phyloP scores from a whole-genome alignment of 2,113 vertebrate species.

The Chinchilla lanigera region DNA sequence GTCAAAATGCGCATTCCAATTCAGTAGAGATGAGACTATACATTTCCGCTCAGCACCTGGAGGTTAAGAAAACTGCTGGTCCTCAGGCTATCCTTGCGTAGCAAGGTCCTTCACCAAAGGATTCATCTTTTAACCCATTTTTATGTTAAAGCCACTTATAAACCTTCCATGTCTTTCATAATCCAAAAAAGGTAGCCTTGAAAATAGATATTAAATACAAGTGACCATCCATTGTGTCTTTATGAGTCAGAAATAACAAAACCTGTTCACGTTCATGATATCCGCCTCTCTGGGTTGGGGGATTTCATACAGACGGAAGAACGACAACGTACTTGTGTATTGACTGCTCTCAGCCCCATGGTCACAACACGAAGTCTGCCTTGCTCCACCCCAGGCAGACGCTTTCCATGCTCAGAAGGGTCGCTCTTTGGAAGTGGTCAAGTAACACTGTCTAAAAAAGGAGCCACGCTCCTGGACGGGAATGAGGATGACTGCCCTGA shows the following conservation, averaged over 20 bases:
- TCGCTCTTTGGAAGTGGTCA: background rate
- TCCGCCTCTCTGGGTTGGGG: background rate
- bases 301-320: background rate
- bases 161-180: slow-evolving; percentile 39
- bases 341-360: background rate
- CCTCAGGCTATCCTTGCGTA: background rate
- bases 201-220: slow-evolving; percentile 61
- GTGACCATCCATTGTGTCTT: slow-evolving; percentile 23
- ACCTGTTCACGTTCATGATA: slow-evolving; percentile 16
- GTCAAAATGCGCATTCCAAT: background rate
- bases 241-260: slow-evolving; percentile 33
- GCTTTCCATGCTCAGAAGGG: background rate
- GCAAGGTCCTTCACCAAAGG: background rate
- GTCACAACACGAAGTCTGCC: background rate
- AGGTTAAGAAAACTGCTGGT: background rate
- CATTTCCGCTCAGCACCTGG: background rate
- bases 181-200: slow-evolving; percentile 49
- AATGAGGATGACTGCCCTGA: background rate
- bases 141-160: slow-evolving; percentile 28
- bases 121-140: slow-evolving; percentile 33
- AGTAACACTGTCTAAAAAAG: background rate
- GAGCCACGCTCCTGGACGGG: background rate
- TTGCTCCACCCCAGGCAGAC: background rate
- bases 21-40: background rate
- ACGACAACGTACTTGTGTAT: background rate